Conservation (phyloP, 2,888 invertebrate genomes). For the Galerucella pusilla region DNA sequence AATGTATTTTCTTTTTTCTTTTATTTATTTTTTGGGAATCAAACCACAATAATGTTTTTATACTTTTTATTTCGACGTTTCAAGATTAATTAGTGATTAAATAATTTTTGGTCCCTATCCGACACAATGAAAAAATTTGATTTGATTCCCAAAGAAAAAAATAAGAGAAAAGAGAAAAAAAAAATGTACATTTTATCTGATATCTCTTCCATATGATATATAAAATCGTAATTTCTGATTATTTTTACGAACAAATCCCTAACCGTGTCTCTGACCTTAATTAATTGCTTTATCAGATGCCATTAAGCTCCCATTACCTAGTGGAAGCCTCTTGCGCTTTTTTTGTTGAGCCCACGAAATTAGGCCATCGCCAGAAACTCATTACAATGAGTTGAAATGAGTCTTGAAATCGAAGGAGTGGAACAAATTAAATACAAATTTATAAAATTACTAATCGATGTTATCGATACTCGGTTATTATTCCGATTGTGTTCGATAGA, state of each 20-base stretch:
- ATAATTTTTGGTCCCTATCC: no score
- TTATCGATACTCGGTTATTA: background rate
- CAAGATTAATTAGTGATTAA: no score
- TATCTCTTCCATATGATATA: background rate
- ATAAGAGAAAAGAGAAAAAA: background rate
- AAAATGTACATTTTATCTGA: background rate
- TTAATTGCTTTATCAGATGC: slow-evolving; percentile 32
- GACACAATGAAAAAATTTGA: no score
- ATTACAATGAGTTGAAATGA: background rate
- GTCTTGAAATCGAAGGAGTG: slow-evolving; percentile 1
- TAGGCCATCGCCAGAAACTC: slow-evolving; percentile 7
- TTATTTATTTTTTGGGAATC: no score
- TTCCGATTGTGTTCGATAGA: background rate
- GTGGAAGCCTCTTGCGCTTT: slow-evolving; percentile 18
- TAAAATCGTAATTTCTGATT: background rate
- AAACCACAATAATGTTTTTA: no score
- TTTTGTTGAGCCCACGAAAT: slow-evolving; percentile 1
- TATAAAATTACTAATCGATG: background rate
- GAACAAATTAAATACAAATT: background rate
- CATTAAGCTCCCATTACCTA: slow-evolving; percentile 28
- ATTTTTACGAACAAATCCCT: slow-evolving; percentile 20
- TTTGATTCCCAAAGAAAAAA: no score
- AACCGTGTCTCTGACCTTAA: slow-evolving; percentile 23
- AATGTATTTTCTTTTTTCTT: no score
- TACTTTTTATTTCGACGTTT: no score